Conservation (phyloP, 2,113 vertebrate species). For the Paradoxurus hermaphroditus region DNA sequence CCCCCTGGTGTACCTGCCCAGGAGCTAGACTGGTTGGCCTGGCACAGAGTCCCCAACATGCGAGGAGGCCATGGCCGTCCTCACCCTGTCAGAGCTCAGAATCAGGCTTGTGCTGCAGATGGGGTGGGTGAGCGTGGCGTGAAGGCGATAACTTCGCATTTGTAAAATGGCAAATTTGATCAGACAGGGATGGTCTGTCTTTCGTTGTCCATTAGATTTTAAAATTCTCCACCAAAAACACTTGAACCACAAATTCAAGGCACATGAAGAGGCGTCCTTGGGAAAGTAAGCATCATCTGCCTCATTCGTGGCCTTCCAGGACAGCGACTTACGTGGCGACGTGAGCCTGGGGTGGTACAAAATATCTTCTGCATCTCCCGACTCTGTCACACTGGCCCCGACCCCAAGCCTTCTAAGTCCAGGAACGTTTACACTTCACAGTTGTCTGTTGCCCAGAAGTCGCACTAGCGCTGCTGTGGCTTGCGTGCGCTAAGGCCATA, state of each 20-base stretch:
- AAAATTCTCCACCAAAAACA: background rate
- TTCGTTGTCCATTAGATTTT: background rate
- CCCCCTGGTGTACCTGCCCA: background rate
- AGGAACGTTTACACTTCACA: too few species aligned
- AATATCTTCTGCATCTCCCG: rapidly evolving
- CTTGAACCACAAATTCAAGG: background rate
- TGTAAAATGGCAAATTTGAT: background rate
- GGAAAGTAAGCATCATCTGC: background rate
- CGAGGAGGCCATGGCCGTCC: background rate
- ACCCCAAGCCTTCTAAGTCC: background rate
- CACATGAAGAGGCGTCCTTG: background rate
- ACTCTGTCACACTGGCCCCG: background rate
- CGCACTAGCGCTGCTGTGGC: background rate
- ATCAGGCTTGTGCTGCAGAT: background rate
- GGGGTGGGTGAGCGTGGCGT: too few species aligned
- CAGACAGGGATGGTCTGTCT: background rate
- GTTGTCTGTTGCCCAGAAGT: background rate
- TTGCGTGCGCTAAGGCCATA: background rate
- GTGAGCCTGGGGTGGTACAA: background rate
- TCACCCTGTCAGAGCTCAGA: background rate
- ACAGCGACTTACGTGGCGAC: background rate
- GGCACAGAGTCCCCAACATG: background rate
- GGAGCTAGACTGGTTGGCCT: background rate
- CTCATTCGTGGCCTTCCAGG: background rate
- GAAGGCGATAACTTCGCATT: background rate